phyloP scores from a whole-genome alignment of 1,140 invertebrate genomes.

The Meloidogyne hapla region DNA sequence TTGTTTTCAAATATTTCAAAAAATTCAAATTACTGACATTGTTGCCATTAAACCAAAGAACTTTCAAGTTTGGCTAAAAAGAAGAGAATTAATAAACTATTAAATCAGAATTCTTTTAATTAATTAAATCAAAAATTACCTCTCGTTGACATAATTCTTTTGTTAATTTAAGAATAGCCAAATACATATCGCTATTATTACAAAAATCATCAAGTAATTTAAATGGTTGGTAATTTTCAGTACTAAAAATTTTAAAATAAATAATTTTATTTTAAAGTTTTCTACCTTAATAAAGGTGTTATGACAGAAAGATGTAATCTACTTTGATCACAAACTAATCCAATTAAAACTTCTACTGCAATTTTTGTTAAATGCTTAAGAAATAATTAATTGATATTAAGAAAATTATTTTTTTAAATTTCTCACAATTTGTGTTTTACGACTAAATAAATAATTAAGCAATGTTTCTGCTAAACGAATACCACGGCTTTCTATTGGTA shows the following conservation, averaged over 20 bases:
- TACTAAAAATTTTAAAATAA: conserved; percentile 16
- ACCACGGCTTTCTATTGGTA: neutral
- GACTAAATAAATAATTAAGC: conserved; percentile 17
- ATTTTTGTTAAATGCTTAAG: conserved; percentile 12
- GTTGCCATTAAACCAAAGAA: conserved; percentile 15
- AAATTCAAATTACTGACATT: neutral
- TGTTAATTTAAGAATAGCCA: conserved; percentile 21
- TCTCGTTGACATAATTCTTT: conserved; percentile 22
- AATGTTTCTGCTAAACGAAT: conserved; percentile 11
- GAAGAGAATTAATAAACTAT: neutral
- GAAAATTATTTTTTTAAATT: neutral
- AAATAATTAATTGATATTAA: neutral
- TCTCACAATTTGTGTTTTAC: neutral
- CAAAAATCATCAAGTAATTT: conserved; percentile 12
- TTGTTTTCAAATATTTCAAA: conserved; percentile 6
- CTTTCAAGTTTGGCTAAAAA: conserved; percentile 12
- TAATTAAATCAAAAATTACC: neutral
- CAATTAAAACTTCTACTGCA: conserved; percentile 11
- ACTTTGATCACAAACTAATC: conserved; percentile 14
- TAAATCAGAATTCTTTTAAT: too few species aligned
- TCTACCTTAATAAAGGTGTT: conserved; percentile 14
- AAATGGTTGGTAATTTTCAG: conserved; percentile 12
- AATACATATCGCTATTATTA: conserved; percentile 20
- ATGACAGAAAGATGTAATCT: neutral
- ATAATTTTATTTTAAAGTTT: neutral